Percentiles rank a stretch among this genome's conserved stretches.
phyloP scores from a whole-genome alignment of 2,888 invertebrate species.

The Epinotia ramella region DNA sequence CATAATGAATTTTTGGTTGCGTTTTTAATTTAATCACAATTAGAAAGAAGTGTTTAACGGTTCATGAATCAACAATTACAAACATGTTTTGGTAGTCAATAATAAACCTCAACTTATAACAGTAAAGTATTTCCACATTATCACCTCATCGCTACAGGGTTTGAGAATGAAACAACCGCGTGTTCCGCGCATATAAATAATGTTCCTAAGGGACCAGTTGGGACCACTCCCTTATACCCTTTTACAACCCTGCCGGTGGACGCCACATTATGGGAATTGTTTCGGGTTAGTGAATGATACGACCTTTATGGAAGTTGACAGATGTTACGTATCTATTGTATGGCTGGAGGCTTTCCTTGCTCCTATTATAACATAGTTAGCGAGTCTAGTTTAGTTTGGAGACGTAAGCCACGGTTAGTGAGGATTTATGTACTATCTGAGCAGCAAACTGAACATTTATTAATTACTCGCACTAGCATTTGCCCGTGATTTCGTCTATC shows the following conservation, averaged over 20 bases:
- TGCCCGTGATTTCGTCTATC: too few relatives aligned
- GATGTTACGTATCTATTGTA: constrained; percentile 27
- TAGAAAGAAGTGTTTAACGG: neutral
- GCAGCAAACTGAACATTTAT: neutral
- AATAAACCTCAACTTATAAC: constrained; percentile 3
- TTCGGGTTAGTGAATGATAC: constrained; percentile 46
- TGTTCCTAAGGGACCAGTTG: constrained; percentile 67
- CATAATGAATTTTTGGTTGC: too few relatives aligned
- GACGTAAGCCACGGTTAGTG: neutral
- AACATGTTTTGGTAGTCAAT: neutral
- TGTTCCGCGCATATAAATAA: constrained; percentile 62
- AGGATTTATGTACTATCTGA: neutral
- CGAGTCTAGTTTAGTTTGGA: too few relatives aligned
- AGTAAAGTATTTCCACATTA: constrained; percentile 24
- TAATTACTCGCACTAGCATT: neutral
- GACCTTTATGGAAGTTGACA: constrained; percentile 33
- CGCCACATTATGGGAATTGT: constrained; percentile 46
- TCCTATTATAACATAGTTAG: constrained; percentile 10
- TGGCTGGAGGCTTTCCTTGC: neutral
- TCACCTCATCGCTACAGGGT: constrained; percentile 43
- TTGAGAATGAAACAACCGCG: constrained; percentile 58
- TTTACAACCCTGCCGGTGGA: constrained; percentile 61
- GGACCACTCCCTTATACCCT: constrained; percentile 63
- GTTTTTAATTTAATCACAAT: neutral
- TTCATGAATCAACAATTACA: neutral